Conservation (phyloP, 2,888 invertebrate species). For the Epiblema foenella region DNA sequence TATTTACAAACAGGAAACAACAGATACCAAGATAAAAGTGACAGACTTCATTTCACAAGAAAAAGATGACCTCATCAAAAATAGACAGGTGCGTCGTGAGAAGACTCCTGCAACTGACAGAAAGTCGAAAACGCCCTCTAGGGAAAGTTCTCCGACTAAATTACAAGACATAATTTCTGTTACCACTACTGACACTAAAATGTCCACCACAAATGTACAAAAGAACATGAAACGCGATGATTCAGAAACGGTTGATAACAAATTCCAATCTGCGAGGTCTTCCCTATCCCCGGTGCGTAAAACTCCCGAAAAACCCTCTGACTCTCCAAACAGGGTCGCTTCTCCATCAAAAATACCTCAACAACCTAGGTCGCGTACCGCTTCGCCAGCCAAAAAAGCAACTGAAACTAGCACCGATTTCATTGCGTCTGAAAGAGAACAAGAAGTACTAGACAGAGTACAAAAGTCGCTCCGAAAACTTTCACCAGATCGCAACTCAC, state of each 20-base stretch:
- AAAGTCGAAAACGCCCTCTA: constrained; percentile 48
- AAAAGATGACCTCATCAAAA: constrained; percentile 55
- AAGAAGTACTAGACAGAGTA: constrained; percentile 71
- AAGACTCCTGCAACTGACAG: constrained; percentile 43
- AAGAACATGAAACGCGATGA: constrained; percentile 28
- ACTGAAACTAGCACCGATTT: constrained; percentile 60
- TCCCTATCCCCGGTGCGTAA: constrained; percentile 36
- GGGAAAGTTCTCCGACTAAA: constrained; percentile 63
- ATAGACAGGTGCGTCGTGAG: constrained; percentile 45
- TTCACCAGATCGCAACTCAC: constrained; percentile 70
- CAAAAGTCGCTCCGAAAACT: constrained; percentile 72
- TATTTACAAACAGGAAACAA: constrained; percentile 48
- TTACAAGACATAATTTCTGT: constrained; percentile 56
- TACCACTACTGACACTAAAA: constrained; percentile 8
- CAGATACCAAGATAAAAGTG: constrained; percentile 50
- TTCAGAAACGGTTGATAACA: constrained; percentile 27
- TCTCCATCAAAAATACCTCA: constrained; percentile 36
- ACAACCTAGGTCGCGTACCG: constrained; percentile 44
- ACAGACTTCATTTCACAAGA: constrained; percentile 61
- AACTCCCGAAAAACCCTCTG: constrained; percentile 45
- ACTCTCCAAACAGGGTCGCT: constrained; percentile 1
- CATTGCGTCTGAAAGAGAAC: constrained; percentile 69
- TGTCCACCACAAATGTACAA: constrained; percentile 11
- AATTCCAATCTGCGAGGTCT: constrained; percentile 40
- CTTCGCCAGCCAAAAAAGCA: constrained; percentile 58